Base-by-base conservation (phyloP, 2,797 vertebrate genomes). In the Emydoidea blandingii region DNA sequence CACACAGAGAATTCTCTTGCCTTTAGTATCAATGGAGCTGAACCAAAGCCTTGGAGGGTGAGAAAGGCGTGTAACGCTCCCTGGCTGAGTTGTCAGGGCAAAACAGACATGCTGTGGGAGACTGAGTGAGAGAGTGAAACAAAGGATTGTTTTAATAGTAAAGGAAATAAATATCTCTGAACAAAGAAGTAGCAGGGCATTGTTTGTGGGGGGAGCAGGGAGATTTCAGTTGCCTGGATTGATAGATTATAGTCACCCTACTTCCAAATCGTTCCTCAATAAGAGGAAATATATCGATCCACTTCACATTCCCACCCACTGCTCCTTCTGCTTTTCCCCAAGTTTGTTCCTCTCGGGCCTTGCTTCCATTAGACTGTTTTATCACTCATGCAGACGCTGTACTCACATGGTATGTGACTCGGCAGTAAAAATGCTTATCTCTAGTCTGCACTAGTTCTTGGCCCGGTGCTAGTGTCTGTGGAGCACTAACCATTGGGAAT, bases 1-100 rank as follows among this genome's bases (percentile, higher is more conserved):
- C 21, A 95, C 96, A 15, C 78, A 93, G 96, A 97, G 95, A 96
- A 98, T 97, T 96, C 97, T 96, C 96, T 97, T 97, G 97, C 98
- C 97, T 98, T 97, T 85, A 50, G 96, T 98, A 97, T 98, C 97
- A 97, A 93, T 97, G 98, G 97, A 97, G 98, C 98, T 97, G 98
- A 98, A 98, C 98, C 96, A 84, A 92, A 97, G 97, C 96, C 94
- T 95, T 94, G 97, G 96, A 97, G 97, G 96, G 97, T 97, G 96
- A 98, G 98, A 95, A 92, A 97, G 96, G 91, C 97, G 59, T 98
- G 98, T 98, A 98, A 98, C 98, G 97, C 96, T 97, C 96, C 95
- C 90, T 94, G 97, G 96, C 98, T 97, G 97, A 98, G 97, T 97
- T 98, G 97, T 97, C 98, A 97, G 97, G 97, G 93, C 83, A 84